A percentile compares a stretch with the other conserved stretches of the same genome.
These are phyloP conservation scores for Austrofundulus limnaeus DNA, from an alignment of 2,113 vertebrate genomes.

Conservation along the genomic window DNA sequence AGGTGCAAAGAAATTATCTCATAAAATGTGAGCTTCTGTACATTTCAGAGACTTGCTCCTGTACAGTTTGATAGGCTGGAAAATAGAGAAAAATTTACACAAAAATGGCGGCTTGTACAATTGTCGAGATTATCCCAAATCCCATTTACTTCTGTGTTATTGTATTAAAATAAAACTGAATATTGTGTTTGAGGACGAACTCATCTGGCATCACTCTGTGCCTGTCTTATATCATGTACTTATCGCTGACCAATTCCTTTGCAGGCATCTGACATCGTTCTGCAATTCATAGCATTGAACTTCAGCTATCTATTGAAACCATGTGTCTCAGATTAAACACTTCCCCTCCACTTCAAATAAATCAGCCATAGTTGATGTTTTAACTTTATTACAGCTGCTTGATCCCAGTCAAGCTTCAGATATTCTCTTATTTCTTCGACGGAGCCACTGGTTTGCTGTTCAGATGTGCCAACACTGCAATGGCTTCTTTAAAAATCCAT, in stretches of 20 bases:
- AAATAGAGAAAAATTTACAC: conserved; percentile 7
- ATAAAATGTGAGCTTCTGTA: conserved; percentile 14
- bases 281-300: conserved; percentile 63
- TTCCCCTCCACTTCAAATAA: conserved; percentile 83
- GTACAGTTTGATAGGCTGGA: conserved; percentile 14
- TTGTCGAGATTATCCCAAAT: conserved; percentile 15
- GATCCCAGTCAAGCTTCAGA: conserved; percentile 52
- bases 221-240: conserved; percentile 73
- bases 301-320: conserved; percentile 80
- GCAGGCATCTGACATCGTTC: conserved; percentile 74
- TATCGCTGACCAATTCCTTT: conserved; percentile 70
- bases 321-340: conserved; percentile 81
- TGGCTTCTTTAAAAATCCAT: too few species aligned
- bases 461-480: not conserved
- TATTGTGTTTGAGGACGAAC: conserved; percentile 16
- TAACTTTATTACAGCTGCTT: conserved; percentile 76
- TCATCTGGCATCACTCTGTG: conserved; percentile 49
- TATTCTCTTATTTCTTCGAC: conserved; percentile 58
- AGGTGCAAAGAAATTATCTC: not conserved
- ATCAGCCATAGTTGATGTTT: conserved; percentile 77
- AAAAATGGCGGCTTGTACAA: not conserved
- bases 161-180: conserved; percentile 9
- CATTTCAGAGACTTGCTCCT: not conserved
- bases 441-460: conserved; percentile 41
- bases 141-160: not conserved